Evolutionary conservation across 2,888 invertebrate genomes (phyloP).

Genomic region (Apotomis capreana): DNA sequence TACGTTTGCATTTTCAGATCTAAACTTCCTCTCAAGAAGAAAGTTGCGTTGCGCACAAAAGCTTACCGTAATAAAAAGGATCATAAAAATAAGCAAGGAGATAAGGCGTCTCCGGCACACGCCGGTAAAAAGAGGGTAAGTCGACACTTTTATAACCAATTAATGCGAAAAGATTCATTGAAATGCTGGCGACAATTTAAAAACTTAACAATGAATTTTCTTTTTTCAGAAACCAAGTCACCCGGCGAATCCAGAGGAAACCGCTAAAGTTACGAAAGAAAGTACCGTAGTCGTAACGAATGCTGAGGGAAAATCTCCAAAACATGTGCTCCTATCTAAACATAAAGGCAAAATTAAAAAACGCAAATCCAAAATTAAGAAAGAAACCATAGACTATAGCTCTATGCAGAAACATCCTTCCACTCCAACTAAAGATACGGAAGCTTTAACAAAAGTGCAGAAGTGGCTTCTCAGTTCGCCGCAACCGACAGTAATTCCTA

Average conservation of each 20-base stretch:
- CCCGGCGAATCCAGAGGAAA: slow-evolving; percentile 67
- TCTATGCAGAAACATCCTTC: slow-evolving; percentile 85
- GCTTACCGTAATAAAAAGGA: slow-evolving; percentile 83
- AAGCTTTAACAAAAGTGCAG: slow-evolving; percentile 89
- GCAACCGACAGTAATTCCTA: slow-evolving; percentile 85
- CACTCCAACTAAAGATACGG: slow-evolving; percentile 81
- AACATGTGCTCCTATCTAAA: slow-evolving; percentile 79
- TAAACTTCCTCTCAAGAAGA: slow-evolving; percentile 93
- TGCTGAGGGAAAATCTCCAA: slow-evolving; percentile 82
- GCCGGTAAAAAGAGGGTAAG: slow-evolving; percentile 79
- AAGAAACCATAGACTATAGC: slow-evolving; percentile 92
- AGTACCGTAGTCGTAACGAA: slow-evolving; percentile 73
- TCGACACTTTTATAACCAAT: slow-evolving; percentile 41
- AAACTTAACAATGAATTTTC: slow-evolving; percentile 12
- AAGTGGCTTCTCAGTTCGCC: slow-evolving; percentile 92
- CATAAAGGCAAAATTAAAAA: slow-evolving; percentile 78
- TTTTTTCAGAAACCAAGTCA: slow-evolving; percentile 68
- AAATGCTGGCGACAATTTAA: slow-evolving; percentile 2
- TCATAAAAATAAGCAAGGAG: slow-evolving; percentile 68
- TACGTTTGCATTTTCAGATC: slow-evolving; percentile 80
- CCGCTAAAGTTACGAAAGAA: slow-evolving; percentile 71
- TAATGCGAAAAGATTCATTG: slow-evolving; percentile 19
- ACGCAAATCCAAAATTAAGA: slow-evolving; percentile 84
- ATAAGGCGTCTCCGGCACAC: slow-evolving; percentile 75
- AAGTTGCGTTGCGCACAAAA: slow-evolving; percentile 87